Percentiles rank a stretch among this genome's conserved stretches.
Evolutionary conservation across 2,888 invertebrate species (phyloP).

Genomic region (Leucania comma): DNA sequence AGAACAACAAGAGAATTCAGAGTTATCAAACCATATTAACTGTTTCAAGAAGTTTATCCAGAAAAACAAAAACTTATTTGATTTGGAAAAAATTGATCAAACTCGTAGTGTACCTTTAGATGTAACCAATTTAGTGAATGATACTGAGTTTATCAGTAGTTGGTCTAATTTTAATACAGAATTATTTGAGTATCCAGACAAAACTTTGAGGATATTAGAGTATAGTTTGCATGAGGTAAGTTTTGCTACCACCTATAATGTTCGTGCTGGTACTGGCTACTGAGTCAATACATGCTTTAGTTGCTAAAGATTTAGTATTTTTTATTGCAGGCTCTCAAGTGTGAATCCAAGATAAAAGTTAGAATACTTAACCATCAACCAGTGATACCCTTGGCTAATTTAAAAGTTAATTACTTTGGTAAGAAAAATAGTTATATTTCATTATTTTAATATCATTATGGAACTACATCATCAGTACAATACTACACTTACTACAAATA

Average conservation of each 20-base stretch:
- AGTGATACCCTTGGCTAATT: constrained; percentile 92
- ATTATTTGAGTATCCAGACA: constrained; percentile 92
- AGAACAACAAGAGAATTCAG: constrained; percentile 79
- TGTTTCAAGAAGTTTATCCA: constrained; percentile 79
- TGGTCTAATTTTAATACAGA: constrained; percentile 93
- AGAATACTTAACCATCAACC: constrained; percentile 91
- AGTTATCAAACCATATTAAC: constrained; percentile 71
- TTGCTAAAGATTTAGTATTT: not conserved
- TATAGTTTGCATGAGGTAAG: constrained; percentile 95
- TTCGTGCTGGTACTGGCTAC: not conserved
- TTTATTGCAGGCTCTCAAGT: constrained; percentile 82
- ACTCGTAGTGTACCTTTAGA: constrained; percentile 91
- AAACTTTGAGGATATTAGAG: constrained; percentile 93
- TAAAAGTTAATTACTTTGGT: constrained; percentile 94
- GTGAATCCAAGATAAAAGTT: constrained; percentile 84
- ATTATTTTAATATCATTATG: not conserved
- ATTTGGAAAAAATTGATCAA: constrained; percentile 90
- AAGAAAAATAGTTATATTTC: constrained; percentile 70
- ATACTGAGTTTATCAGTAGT: constrained; percentile 88
- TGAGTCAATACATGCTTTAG: not conserved
- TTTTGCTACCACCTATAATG: not conserved
- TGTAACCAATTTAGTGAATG: constrained; percentile 88
- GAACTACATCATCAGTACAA: no score
- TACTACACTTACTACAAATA: no score
- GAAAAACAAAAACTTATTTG: constrained; percentile 84